Conservation (phyloP, 2,113 vertebrate genomes). For the Silurus asotus region DNA sequence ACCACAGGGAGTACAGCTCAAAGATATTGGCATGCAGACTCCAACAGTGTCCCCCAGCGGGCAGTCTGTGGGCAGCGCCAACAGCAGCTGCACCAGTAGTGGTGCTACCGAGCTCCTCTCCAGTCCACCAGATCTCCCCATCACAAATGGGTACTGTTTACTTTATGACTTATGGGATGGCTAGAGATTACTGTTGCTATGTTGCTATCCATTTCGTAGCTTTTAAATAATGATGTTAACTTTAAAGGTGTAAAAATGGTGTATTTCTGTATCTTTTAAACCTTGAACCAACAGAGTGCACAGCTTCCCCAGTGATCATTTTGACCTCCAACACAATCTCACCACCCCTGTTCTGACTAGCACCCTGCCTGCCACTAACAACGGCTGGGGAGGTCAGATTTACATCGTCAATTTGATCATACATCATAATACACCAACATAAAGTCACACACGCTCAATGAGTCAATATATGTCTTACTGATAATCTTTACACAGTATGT, state of each 20-base stretch:
- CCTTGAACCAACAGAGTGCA: slow-evolving; percentile 76
- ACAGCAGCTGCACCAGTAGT: slow-evolving; percentile 69
- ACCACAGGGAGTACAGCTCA: slow-evolving; percentile 81
- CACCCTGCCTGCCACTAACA: slow-evolving; percentile 83
- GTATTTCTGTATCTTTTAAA: slow-evolving; percentile 5
- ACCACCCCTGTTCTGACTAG: slow-evolving; percentile 84
- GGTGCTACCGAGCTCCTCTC: slow-evolving; percentile 81
- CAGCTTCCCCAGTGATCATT: slow-evolving; percentile 87
- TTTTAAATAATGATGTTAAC: background rate
- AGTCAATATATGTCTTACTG: background rate
- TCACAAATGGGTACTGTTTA: slow-evolving; percentile 79
- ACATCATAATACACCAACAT: background rate
- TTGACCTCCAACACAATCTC: slow-evolving; percentile 86
- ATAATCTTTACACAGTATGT: background rate
- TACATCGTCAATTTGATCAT: background rate
- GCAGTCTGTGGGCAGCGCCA: slow-evolving; percentile 86
- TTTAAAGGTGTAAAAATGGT: background rate
- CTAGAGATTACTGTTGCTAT: background rate
- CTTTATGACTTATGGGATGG: background rate
- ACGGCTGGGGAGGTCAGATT: slow-evolving; percentile 86
- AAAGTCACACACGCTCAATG: background rate
- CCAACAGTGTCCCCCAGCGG: slow-evolving; percentile 84
- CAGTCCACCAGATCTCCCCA: slow-evolving; percentile 75
- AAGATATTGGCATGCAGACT: slow-evolving; percentile 83
- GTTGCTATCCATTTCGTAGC: background rate